Evolutionary conservation across 2,888 invertebrate species (phyloP).

Genomic region (Polyommatus icarus): DNA sequence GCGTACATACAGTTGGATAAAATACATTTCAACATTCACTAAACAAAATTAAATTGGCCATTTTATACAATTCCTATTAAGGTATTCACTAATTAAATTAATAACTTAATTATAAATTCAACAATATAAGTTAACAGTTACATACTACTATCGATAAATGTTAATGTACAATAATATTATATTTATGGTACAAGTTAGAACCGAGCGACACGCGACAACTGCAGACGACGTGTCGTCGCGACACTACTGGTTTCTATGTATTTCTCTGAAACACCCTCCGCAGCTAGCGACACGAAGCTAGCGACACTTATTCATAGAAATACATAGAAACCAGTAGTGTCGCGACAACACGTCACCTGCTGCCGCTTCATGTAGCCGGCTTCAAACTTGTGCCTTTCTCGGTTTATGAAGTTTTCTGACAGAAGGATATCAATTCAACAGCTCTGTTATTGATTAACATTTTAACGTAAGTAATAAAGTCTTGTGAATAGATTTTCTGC

Average conservation of each 20-base stretch:
- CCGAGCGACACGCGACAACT: too few species aligned
- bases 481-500: not conserved
- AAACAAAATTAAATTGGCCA: conserved; percentile 36
- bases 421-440: not conserved
- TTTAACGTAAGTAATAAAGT: too few species aligned
- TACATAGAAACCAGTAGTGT: too few species aligned
- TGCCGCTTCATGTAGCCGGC: too few species aligned
- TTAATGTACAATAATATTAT: conserved; percentile 42
- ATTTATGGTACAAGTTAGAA: not conserved
- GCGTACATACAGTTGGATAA: conserved; percentile 46
- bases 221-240: too few species aligned
- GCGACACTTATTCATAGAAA: too few species aligned
- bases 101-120: conserved; percentile 68
- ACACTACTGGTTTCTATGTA: too few species aligned
- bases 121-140: conserved; percentile 76
- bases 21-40: conserved; percentile 37
- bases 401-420: not conserved
- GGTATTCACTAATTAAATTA: conserved; percentile 51
- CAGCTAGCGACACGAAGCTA: too few species aligned
- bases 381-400: too few species aligned
- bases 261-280: too few species aligned
- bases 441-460: not conserved
- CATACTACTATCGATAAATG: conserved; percentile 57
- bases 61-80: conserved; percentile 44
- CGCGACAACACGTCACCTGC: too few species aligned